Evolutionary conservation across 2,888 invertebrate genomes (phyloP).

Genomic region (Ecdyonurus torrentis): DNA sequence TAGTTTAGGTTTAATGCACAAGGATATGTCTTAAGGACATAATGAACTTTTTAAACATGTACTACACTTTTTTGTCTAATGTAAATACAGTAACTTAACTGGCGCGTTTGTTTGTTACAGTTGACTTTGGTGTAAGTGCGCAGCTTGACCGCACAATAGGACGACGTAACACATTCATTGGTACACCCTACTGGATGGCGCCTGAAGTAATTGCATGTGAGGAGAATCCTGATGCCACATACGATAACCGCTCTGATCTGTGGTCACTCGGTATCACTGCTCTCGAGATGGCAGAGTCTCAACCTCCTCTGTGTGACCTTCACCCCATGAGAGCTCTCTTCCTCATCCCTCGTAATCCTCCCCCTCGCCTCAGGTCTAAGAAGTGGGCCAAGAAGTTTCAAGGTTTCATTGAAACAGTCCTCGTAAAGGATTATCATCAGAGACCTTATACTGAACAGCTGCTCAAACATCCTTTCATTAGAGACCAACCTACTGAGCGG

Average conservation of each 20-base stretch:
- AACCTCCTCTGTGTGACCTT: constrained; percentile 96
- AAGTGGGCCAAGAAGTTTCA: constrained; percentile 98
- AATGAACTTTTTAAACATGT: too few relatives aligned
- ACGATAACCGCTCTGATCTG: constrained; percentile 89
- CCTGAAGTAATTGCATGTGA: constrained; percentile 99
- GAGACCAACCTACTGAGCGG: constrained; percentile 96
- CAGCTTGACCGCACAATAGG: constrained; percentile 98
- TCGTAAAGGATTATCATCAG: constrained; percentile 98
- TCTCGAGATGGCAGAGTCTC: constrained; percentile 99
- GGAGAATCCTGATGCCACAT: constrained; percentile 98
- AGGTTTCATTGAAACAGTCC: constrained; percentile 91
- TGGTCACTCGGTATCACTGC: constrained; percentile 95
- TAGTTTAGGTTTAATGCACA: too few relatives aligned
- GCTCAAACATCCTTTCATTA: constrained; percentile 92
- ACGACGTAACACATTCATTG: constrained; percentile 96
- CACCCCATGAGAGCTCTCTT: constrained; percentile 99
- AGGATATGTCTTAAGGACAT: too few relatives aligned
- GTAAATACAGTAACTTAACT: not conserved
- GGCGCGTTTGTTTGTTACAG: constrained; percentile 30
- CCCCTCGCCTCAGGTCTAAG: constrained; percentile 92
- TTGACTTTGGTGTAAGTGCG: constrained; percentile 98
- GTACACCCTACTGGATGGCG: constrained; percentile 98
- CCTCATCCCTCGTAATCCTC: constrained; percentile 94
- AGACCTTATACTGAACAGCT: constrained; percentile 97
- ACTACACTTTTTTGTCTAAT: too few relatives aligned